phyloP scores from a whole-genome alignment of 92 coral and sea anemone genomes.

The Epizoanthus rinbou region DNA sequence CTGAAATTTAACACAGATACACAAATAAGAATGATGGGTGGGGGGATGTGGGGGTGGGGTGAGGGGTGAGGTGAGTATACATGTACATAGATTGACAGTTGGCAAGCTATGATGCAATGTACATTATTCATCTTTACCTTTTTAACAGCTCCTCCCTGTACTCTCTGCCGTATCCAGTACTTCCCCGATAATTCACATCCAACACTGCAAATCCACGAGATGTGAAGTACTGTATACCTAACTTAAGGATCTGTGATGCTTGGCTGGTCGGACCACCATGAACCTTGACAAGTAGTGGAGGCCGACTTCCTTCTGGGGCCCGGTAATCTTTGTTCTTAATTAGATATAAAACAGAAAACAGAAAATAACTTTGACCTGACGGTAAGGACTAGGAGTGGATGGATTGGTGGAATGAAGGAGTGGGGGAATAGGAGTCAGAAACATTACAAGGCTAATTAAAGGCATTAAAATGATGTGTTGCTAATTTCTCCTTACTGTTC shows the following conservation, averaged over 20 bases:
- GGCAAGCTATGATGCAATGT: too few relatives aligned
- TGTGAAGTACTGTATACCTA: constrained; percentile 77
- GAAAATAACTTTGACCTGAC: too few relatives aligned
- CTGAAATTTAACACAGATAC: too few relatives aligned
- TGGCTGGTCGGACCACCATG: constrained; percentile 94
- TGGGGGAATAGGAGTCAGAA: neutral
- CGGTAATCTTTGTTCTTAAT: constrained; percentile 86
- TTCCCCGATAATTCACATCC: constrained; percentile 95
- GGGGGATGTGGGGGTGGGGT: too few relatives aligned
- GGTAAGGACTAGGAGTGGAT: too few relatives aligned
- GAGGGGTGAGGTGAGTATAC: too few relatives aligned
- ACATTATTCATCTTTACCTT: constrained; percentile 59
- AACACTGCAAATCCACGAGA: constrained; percentile 91
- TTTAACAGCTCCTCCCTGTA: constrained; percentile 75
- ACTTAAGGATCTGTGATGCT: constrained; percentile 59
- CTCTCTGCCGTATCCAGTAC: constrained; percentile 86
- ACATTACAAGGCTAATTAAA: neutral
- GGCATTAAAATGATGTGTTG: too few relatives aligned
- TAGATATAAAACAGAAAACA: neutral
- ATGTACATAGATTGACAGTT: too few relatives aligned
- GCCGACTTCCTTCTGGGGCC: constrained; percentile 79
- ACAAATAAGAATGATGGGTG: too few relatives aligned
- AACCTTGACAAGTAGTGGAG: constrained; percentile 86
- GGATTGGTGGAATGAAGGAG: too few relatives aligned
- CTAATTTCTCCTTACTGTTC: too few relatives aligned